These are phyloP conservation scores for Julus scanicus DNA, from an alignment of 2,888 invertebrate species.

Conservation along the genomic window DNA sequence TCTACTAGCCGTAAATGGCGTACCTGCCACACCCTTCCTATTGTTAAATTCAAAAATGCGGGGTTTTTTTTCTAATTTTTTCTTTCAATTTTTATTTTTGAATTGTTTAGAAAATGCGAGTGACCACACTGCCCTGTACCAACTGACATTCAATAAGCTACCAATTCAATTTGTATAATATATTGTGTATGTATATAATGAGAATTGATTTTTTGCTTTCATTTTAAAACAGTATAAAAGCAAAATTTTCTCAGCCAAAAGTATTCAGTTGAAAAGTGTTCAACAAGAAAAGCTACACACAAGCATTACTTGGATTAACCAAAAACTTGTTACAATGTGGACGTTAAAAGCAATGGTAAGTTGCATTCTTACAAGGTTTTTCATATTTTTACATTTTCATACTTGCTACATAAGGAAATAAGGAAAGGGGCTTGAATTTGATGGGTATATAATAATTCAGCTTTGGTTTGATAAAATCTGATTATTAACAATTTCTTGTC, in stretches of 20 bases:
- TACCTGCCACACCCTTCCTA: background rate
- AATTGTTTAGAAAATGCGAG: conserved; percentile 33
- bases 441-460: background rate
- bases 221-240: background rate
- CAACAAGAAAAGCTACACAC: background rate
- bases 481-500: background rate
- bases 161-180: background rate
- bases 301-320: background rate
- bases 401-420: too few species aligned
- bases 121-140: conserved; percentile 27
- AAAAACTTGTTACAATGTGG: background rate
- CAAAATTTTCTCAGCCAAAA: background rate
- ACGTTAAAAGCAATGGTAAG: background rate
- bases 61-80: background rate
- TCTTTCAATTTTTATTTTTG: background rate
- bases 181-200: background rate
- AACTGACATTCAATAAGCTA: background rate
- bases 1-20: background rate
- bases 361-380: background rate
- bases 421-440: too few species aligned
- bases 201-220: background rate
- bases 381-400: too few species aligned
- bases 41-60: background rate
- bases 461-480: background rate
- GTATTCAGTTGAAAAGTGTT: background rate